Percentiles rank a stretch among this genome's conserved stretches.
These are phyloP conservation scores for Geophilus truncorum DNA, from an alignment of 2,888 invertebrate species.

Conservation along the genomic window DNA sequence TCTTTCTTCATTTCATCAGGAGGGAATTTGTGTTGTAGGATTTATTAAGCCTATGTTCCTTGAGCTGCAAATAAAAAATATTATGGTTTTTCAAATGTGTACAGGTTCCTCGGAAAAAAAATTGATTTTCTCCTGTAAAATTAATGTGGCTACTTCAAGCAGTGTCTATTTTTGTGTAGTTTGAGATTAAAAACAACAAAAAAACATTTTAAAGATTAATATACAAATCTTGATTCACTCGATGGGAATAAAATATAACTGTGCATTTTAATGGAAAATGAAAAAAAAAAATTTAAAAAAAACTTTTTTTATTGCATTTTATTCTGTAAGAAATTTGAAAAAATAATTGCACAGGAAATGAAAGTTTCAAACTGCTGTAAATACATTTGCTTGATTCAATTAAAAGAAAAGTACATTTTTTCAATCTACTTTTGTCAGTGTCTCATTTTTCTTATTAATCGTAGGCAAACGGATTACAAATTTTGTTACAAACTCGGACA, in stretches of 20 bases:
- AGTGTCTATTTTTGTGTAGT: slow-evolving; percentile 20
- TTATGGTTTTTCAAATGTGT: slow-evolving; percentile 1
- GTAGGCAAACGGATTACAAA: background rate
- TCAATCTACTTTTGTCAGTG: slow-evolving; percentile 1
- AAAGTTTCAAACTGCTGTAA: slow-evolving; percentile 21
- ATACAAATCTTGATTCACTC: background rate
- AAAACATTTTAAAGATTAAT: background rate
- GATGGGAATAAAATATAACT: background rate
- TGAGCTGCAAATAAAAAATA: background rate
- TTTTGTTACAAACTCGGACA: background rate
- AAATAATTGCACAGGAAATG: background rate
- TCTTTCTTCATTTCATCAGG: background rate
- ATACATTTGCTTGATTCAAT: slow-evolving; percentile 25
- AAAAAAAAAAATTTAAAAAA: background rate
- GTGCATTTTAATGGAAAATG: background rate
- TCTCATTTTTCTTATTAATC: background rate
- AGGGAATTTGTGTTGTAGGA: slow-evolving; percentile 3
- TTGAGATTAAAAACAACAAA: background rate
- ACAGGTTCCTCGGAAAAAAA: slow-evolving; percentile 7
- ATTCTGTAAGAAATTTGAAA: slow-evolving; percentile 25
- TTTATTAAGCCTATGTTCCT: background rate
- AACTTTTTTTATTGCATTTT: background rate
- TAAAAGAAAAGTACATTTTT: slow-evolving; percentile 21
- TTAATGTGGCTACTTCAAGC: slow-evolving; percentile 20
- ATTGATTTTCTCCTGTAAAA: background rate